Base-by-base conservation (phyloP, 2,113 vertebrate genomes). In the Muscicapa adusta region DNA sequence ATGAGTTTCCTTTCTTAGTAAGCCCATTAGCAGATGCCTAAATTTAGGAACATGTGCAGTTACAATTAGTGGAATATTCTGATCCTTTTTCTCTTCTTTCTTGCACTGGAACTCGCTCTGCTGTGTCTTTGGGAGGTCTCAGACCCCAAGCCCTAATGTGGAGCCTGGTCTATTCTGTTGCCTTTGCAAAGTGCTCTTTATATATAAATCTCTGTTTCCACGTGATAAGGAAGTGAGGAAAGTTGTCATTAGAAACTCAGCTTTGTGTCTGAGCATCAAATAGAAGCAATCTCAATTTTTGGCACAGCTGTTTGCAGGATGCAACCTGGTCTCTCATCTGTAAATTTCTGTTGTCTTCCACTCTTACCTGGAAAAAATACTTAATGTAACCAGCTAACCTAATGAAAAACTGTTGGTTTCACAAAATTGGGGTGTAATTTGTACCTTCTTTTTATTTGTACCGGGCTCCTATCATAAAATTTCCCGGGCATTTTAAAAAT, bases 1-100 rank as follows among this genome's bases (percentile, higher is more conserved):
- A 91, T 92, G 73, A 87, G 36, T 28, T 81, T 88, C 89, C 68
- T 68, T 90, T 93, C 92, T 85, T 89, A 94, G 81, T 57, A 82
- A 92, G 77, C 50, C 45, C n/a, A n/a, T 76, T 65, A 91, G 66
- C 70, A 82, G 73, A 87, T 78, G 70, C 26, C 93, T 96, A 87
- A 89, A 93, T 94, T 94, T 96, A 95, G 93, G 62, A 88, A 45
- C 58, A 53, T 7, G 14, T 61, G 85, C 88, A 68, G 40, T 87
- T 82, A 56, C 14, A 76, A 11, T 76, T 51, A 70, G 31, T 76
- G 51, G 47, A 62, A 81, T 77, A 63, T 81, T 92, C 53, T 65
- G 36, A 79, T 43, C 38, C 36, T 72, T 70, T 74, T 60, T 15
- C 53, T 89, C 45, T 85, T 50, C 24, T 33, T 85, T 76, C 22